These are phyloP conservation scores for Clarias fuscus DNA, from an alignment of 2,797 vertebrate genomes.

Conservation along the genomic window DNA sequence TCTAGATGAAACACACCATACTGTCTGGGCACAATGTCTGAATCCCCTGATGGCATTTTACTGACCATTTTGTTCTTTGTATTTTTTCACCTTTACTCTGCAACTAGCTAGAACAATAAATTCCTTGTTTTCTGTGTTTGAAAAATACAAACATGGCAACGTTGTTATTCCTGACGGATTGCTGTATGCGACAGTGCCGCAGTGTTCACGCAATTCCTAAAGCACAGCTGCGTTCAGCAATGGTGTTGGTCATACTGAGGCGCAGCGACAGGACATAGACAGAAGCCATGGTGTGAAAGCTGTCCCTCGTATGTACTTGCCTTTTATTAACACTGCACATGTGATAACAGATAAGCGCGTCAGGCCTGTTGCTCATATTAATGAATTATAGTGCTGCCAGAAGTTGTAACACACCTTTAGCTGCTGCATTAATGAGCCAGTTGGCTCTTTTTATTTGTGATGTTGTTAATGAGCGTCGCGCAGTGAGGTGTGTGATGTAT, in stretches of 20 bases:
- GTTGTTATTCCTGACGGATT: constrained; percentile 30
- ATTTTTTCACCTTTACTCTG: constrained; percentile 48
- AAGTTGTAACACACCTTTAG: constrained; percentile 68
- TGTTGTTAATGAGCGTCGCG: constrained; percentile 49
- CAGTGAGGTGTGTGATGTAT: constrained; percentile 62
- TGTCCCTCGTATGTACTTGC: constrained; percentile 53
- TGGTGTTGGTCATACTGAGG: constrained; percentile 35
- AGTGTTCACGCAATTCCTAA: constrained; percentile 15
- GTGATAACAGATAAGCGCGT: constrained; percentile 64
- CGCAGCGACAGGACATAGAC: constrained; percentile 43
- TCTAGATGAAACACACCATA: neutral
- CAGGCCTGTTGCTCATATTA: constrained; percentile 67
- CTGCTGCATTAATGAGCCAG: constrained; percentile 60
- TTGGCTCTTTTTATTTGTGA: constrained; percentile 59
- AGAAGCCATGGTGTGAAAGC: constrained; percentile 32
- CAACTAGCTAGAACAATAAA: constrained; percentile 55
- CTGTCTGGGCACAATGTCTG: constrained; percentile 44
- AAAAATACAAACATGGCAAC: constrained; percentile 43
- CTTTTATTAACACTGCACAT: constrained; percentile 66
- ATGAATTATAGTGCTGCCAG: constrained; percentile 62
- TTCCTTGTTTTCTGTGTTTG: constrained; percentile 49
- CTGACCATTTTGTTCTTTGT: constrained; percentile 49
- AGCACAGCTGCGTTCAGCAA: constrained; percentile 37
- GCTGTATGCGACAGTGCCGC: constrained; percentile 20
- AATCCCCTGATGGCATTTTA: constrained; percentile 49